phyloP scores from a whole-genome alignment of 2,797 vertebrate genomes.

The Betta splendens region DNA sequence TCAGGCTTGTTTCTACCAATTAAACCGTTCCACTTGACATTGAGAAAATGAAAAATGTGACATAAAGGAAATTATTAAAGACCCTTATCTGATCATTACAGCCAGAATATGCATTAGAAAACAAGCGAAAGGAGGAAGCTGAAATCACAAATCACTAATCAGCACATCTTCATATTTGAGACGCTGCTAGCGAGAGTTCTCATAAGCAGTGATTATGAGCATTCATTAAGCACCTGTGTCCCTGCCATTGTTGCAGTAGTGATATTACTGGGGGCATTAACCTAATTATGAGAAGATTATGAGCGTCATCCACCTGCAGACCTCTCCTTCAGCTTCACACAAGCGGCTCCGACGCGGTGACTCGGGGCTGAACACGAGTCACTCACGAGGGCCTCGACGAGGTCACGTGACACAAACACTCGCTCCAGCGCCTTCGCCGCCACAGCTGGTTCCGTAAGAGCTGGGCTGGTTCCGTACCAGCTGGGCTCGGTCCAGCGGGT shows the following conservation, averaged over 20 bases:
- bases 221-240: neutral
- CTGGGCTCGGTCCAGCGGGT: neutral
- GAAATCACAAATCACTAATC: neutral
- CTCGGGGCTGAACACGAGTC: slow-evolving; percentile 60
- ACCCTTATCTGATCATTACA: too few species aligned
- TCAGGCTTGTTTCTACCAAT: too few species aligned
- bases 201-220: too few species aligned
- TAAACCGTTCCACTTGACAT: too few species aligned
- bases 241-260: slow-evolving; percentile 3
- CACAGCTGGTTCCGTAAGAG: slow-evolving; percentile 33
- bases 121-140: neutral
- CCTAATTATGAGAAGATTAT: slow-evolving; percentile 59
- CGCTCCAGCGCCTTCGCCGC: neutral
- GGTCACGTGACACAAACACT: slow-evolving; percentile 74
- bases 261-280: slow-evolving; percentile 38
- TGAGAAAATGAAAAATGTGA: too few species aligned
- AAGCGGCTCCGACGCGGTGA: neutral
- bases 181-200: neutral
- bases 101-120: neutral
- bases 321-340: too few species aligned
- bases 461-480: too few species aligned
- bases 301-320: slow-evolving; percentile 14
- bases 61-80: too few species aligned
- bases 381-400: slow-evolving; percentile 69
- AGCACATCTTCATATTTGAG: neutral